A percentile compares a stretch with the other conserved stretches of the same genome.
These are phyloP conservation scores for Paralvinella palmiformis DNA, from an alignment of 1,140 invertebrate genomes.

Conservation along the genomic window DNA sequence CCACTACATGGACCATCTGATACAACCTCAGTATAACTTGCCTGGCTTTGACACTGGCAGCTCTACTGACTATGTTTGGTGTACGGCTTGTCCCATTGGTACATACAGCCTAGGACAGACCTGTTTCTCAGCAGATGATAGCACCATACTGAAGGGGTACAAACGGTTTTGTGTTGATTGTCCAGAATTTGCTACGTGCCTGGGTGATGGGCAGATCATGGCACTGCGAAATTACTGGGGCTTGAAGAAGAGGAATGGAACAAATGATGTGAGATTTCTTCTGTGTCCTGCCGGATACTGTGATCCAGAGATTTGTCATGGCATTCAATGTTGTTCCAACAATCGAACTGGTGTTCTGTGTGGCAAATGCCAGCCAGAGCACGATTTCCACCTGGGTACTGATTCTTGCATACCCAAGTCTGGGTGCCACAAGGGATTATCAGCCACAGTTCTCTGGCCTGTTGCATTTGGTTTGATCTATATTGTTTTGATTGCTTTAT, in stretches of 20 bases:
- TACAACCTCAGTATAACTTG: too few species aligned
- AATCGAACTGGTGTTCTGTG: background rate
- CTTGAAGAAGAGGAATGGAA: background rate
- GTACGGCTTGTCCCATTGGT: background rate
- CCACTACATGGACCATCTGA: too few species aligned
- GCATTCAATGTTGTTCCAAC: background rate
- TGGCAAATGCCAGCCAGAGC: background rate
- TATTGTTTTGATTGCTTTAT: background rate
- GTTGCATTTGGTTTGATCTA: background rate
- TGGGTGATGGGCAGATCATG: conserved; percentile 2
- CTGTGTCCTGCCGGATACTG: background rate
- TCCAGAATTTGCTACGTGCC: background rate
- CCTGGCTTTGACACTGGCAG: too few species aligned
- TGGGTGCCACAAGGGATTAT: background rate
- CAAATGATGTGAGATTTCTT: background rate
- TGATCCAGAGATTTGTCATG: background rate
- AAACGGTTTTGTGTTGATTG: background rate
- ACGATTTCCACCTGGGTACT: background rate
- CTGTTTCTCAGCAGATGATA: too few species aligned
- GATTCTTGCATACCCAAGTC: background rate
- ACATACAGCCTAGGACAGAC: background rate
- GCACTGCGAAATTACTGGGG: background rate
- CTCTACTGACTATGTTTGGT: too few species aligned
- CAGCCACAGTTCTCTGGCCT: background rate
- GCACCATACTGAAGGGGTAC: too few species aligned